Percentiles rank a stretch among this genome's conserved stretches.
phyloP scores from a whole-genome alignment of 2,888 invertebrate species.

The Phengaris arion region DNA sequence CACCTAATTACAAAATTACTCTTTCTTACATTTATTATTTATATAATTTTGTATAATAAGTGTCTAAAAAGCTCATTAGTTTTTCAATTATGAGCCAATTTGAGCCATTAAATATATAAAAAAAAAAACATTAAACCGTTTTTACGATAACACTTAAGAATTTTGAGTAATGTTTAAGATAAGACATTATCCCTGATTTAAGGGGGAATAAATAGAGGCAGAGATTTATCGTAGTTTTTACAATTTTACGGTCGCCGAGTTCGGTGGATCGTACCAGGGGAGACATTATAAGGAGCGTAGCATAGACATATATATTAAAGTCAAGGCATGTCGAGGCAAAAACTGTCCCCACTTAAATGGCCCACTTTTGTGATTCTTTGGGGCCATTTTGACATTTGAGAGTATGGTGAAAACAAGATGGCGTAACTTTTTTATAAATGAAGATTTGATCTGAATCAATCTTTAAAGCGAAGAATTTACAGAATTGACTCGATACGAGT shows the following conservation, averaged over 20 bases:
- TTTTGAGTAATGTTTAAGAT: slow-evolving; percentile 14
- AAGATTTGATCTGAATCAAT: no score
- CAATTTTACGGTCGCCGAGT: slow-evolving; percentile 77
- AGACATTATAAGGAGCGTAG: slow-evolving; percentile 66
- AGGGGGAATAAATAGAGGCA: slow-evolving; percentile 41
- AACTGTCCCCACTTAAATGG: no score
- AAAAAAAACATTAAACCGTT: not conserved
- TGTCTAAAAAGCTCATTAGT: not conserved
- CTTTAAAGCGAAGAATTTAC: slow-evolving; percentile 33
- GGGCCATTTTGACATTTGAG: no score
- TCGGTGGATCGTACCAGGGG: slow-evolving; percentile 62
- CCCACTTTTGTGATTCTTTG: no score
- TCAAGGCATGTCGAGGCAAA: no score
- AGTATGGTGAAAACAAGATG: no score
- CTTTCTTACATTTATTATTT: slow-evolving; percentile 26
- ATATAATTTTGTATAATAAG: not conserved
- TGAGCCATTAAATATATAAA: not conserved
- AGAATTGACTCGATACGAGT: not conserved
- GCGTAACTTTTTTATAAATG: no score
- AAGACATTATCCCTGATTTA: slow-evolving; percentile 23
- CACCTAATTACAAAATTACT: no score
- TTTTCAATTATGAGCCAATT: not conserved
- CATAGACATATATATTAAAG: no score
- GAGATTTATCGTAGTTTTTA: slow-evolving; percentile 73
- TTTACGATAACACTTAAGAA: slow-evolving; percentile 3